Evolutionary conservation across 2,888 invertebrate species (phyloP).

Genomic region (Liodrosophila aerea): DNA sequence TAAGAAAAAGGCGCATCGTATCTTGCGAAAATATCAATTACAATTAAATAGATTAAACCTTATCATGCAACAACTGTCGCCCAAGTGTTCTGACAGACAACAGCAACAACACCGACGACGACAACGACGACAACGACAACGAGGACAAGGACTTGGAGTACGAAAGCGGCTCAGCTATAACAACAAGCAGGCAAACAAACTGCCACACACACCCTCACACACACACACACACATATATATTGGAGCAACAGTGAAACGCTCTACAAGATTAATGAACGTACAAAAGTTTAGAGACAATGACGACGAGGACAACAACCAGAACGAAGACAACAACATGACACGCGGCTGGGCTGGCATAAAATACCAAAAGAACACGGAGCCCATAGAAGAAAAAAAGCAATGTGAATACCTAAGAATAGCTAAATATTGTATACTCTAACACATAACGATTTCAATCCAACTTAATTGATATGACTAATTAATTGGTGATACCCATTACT

Average conservation of each 20-base stretch:
- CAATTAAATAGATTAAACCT: conserved; percentile 77
- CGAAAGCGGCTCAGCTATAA: conserved; percentile 33
- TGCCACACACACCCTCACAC: conserved; percentile 19
- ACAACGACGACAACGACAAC: conserved; percentile 34
- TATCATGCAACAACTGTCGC: conserved; percentile 78
- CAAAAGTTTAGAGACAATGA: conserved; percentile 77
- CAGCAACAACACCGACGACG: conserved; percentile 24
- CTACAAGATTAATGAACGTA: conserved; percentile 76
- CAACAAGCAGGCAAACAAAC: conserved; percentile 48
- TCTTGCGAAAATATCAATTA: conserved; percentile 76
- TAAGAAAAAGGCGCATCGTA: conserved; percentile 49
- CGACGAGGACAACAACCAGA: conserved; percentile 57
- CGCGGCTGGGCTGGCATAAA: conserved; percentile 44
- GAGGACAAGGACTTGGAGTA: conserved; percentile 8
- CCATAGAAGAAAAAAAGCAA: conserved; percentile 5
- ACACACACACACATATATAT: conserved; percentile 16
- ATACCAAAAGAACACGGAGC: conserved; percentile 34
- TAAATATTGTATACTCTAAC: conserved; percentile 15
- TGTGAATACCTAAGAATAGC: background rate
- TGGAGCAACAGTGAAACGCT: conserved; percentile 66
- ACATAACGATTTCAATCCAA: no score
- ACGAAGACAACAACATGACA: conserved; percentile 54
- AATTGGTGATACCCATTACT: no score
- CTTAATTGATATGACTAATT: no score
- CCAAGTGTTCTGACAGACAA: conserved; percentile 67